A percentile compares a stretch with the other conserved stretches of the same genome.
Conservation (phyloP, 2,113 vertebrate species). For the Silurus asotus region DNA sequence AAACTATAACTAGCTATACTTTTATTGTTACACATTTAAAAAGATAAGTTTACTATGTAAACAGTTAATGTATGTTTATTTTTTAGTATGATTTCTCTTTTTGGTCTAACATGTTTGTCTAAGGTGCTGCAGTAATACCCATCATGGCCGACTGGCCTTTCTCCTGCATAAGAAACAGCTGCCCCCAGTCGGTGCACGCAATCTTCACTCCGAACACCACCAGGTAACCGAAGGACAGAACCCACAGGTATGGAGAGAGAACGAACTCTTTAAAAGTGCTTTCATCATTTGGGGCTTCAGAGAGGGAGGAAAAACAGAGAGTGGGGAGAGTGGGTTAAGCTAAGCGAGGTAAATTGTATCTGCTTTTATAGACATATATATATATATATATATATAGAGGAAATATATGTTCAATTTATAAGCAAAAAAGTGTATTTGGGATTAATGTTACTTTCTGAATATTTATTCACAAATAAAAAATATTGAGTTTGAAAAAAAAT, state of each 20-base stretch:
- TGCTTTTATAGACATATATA: neutral
- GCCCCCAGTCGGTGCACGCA: conserved; percentile 95
- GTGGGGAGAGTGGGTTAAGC: neutral
- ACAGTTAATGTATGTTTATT: neutral
- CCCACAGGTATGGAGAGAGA: conserved; percentile 93
- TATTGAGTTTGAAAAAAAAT: too few relatives aligned
- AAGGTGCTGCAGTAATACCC: conserved; percentile 69
- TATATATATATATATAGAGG: too few relatives aligned
- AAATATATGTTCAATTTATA: too few relatives aligned
- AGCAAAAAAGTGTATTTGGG: too few relatives aligned
- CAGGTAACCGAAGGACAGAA: conserved; percentile 88
- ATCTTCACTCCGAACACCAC: conserved; percentile 98
- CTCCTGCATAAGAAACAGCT: conserved; percentile 97
- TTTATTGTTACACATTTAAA: neutral
- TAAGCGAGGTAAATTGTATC: neutral
- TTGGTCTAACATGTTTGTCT: neutral
- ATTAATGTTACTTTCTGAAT: too few relatives aligned
- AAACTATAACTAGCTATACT: neutral
- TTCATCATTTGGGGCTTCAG: conserved; percentile 65
- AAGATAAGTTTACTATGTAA: neutral
- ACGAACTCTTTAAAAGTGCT: conserved; percentile 89
- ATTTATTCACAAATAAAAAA: too few relatives aligned
- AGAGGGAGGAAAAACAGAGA: neutral
- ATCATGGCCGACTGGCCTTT: conserved; percentile 89
- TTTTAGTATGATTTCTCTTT: neutral